Conservation (phyloP, 2,113 vertebrate species). For the Pollimyrus isidori region DNA sequence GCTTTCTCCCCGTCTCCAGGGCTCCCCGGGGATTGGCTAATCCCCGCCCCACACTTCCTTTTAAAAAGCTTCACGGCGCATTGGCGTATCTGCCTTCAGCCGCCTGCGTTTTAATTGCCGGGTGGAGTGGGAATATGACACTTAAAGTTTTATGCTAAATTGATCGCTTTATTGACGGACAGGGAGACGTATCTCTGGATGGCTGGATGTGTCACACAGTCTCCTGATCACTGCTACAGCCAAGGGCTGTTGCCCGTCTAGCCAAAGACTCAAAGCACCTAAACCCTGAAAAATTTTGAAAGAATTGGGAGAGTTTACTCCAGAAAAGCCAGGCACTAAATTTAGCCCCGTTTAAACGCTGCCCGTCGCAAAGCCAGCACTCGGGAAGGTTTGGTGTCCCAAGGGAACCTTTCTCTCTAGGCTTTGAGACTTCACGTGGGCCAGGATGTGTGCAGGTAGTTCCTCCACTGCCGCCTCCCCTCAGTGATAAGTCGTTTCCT, state of each 20-base stretch:
- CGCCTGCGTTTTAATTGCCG: not conserved
- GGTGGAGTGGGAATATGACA: not conserved
- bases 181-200: not conserved
- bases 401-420: not conserved
- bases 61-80: constrained; percentile 2
- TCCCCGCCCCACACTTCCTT: not conserved
- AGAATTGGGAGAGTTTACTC: not conserved
- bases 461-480: not conserved
- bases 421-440: not conserved
- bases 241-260: not conserved
- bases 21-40: not conserved
- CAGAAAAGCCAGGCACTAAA: not conserved
- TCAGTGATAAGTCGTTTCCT: not conserved
- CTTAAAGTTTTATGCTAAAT: constrained; percentile 8
- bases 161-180: constrained; percentile 15
- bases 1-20: not conserved
- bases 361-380: not conserved
- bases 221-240: not conserved
- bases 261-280: not conserved
- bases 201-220: not conserved
- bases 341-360: not conserved
- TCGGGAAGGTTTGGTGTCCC: not conserved
- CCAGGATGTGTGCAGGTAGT: not conserved
- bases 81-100: not conserved
- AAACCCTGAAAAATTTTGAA: not conserved